These are phyloP conservation scores for Tringa solitaria DNA, from an alignment of 2,113 vertebrate species.

Conservation along the genomic window DNA sequence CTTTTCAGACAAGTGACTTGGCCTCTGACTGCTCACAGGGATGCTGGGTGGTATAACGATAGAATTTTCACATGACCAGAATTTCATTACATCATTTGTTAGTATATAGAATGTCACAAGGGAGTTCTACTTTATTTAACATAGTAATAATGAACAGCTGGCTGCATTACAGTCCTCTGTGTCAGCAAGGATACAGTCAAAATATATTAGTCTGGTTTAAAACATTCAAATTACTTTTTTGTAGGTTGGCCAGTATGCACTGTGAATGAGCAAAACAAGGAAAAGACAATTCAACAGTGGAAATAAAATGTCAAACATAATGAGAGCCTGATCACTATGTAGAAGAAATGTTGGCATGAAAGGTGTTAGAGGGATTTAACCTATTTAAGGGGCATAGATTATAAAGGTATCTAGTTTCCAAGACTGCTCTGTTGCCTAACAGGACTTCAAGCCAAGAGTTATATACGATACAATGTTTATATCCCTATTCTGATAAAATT, in stretches of 20 bases:
- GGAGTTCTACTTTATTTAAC: conserved; percentile 56
- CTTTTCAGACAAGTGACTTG: background rate
- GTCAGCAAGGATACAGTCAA: conserved; percentile 46
- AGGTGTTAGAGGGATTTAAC: conserved; percentile 39
- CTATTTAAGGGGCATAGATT: background rate
- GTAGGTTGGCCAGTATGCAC: conserved; percentile 25
- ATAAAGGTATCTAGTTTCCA: conserved; percentile 17
- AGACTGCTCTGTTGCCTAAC: background rate
- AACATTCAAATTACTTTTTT: conserved; percentile 32
- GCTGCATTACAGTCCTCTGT: conserved; percentile 28
- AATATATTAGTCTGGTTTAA: conserved; percentile 52
- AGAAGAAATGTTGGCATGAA: conserved; percentile 10
- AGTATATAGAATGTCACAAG: conserved; percentile 36
- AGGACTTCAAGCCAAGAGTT: background rate
- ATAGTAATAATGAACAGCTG: conserved; percentile 55
- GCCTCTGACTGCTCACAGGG: background rate
- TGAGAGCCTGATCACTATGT: background rate
- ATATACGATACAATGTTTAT: conserved; percentile 4
- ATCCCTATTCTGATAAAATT: conserved; percentile 22
- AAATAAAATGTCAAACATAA: conserved; percentile 60
- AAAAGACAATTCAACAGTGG: conserved; percentile 19
- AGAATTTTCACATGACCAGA: conserved; percentile 45
- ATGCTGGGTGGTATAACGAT: background rate
- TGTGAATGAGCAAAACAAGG: conserved; percentile 7
- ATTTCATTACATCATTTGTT: conserved; percentile 54